Evolutionary conservation across 2,888 invertebrate species (phyloP).

Genomic region (Drosophila paranaensis): DNA sequence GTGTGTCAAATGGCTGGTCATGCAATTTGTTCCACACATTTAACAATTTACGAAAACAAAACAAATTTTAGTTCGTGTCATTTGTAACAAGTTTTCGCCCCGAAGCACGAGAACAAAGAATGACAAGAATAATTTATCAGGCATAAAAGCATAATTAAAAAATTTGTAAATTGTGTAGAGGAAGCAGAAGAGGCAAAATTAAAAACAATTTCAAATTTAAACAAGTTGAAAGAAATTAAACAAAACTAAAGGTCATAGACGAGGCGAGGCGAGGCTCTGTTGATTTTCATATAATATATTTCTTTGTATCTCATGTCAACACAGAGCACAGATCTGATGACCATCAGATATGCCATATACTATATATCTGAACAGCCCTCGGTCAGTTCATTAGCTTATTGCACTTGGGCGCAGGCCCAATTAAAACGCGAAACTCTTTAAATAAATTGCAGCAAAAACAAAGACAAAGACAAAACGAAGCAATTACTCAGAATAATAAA

Average conservation of each 20-base stretch:
- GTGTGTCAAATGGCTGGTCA: slow-evolving; percentile 12
- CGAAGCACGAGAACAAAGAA: slow-evolving; percentile 29
- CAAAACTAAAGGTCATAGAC: slow-evolving; percentile 9
- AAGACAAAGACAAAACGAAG: not conserved
- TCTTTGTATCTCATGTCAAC: slow-evolving; percentile 8
- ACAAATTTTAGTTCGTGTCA: slow-evolving; percentile 27
- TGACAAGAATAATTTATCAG: slow-evolving; percentile 32
- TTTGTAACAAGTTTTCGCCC: slow-evolving; percentile 31
- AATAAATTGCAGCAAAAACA: slow-evolving; percentile 10
- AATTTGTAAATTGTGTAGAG: slow-evolving; percentile 1
- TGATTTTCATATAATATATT: slow-evolving; percentile 7
- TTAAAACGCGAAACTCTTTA: slow-evolving; percentile 14
- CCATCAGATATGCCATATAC: slow-evolving; percentile 7
- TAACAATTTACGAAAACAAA: slow-evolving; percentile 1
- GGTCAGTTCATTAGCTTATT: slow-evolving; percentile 17
- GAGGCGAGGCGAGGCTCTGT: slow-evolving; percentile 19
- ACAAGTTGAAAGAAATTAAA: slow-evolving; percentile 6
- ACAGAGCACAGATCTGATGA: slow-evolving; percentile 2
- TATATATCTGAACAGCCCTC: not conserved
- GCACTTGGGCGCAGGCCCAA: slow-evolving; percentile 9
- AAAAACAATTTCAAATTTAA: slow-evolving; percentile 6
- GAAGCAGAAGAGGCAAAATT: not conserved
- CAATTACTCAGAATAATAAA: slow-evolving; percentile 17
- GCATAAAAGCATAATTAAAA: slow-evolving; percentile 28
- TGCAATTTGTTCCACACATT: slow-evolving; percentile 20